Evolutionary conservation across 2,113 vertebrate genomes (phyloP), one percentile per base, ranked within the genome.

Genomic region (Okapia johnstoni): DNA sequence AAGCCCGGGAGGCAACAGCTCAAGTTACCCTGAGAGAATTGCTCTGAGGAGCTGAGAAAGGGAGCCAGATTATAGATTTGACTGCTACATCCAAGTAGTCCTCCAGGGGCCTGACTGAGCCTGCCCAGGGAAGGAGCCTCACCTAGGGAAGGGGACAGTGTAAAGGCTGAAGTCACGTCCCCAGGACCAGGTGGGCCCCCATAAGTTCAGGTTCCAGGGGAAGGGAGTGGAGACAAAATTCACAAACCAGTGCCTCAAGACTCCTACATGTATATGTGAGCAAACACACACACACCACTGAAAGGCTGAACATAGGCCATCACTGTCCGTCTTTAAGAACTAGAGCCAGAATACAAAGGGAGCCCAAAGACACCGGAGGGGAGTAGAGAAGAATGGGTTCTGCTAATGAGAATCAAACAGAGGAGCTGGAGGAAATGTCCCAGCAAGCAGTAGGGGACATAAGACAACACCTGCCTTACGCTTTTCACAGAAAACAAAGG

Each of bases 1-100:
- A 15, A 15, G 40, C 40, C 23, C 11, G 0, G 3, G 40, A 3
- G 2, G 23, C 70, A 76, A 40, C 70, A 43, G 15, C 40, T 76
- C 70, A 76, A 43, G 36, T 76, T 7, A 43, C 21, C 14, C 40
- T 43, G 70, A 43, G 36, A 73, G 70, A 26, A 76, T 26, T 43
- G 40, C 70, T 15, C 70, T 76, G 70, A 7, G 23, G 23, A 26
- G 36, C 11, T 76, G 40, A 26, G 23, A 40, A 43, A 10, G 40
- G 36, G 40, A 76, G 70, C 70, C 40, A 43, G 70, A 21, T 43
- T 73, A 26, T 43, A 91, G 73, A 93, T 60, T 50, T 87, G 60
- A 79, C 48, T 40, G 43, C 43, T 13, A 14, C 6, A 80, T 76
- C 46, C 73, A 76, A 92, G 36, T 50, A 48, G 57, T 88, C 73